phyloP scores from a whole-genome alignment of 2,888 invertebrate species.

The Leuctra nigra region DNA sequence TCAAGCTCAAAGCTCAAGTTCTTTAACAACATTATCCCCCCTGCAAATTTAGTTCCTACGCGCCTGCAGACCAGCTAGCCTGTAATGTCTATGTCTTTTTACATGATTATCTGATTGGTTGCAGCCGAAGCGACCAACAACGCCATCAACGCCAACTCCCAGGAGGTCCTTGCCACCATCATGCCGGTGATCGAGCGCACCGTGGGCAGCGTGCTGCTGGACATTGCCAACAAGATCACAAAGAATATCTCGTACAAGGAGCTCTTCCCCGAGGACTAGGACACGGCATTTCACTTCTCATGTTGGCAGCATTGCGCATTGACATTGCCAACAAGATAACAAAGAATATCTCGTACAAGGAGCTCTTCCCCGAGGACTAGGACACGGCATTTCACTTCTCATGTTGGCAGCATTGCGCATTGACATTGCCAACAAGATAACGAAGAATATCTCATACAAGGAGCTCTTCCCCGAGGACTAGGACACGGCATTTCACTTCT shows the following conservation, averaged over 20 bases:
- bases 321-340: slow-evolving; percentile 52
- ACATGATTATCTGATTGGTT: no score
- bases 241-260: slow-evolving; percentile 47
- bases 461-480: slow-evolving; percentile 45
- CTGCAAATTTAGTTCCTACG: no score
- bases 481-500: no score
- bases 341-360: slow-evolving; percentile 45
- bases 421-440: slow-evolving; percentile 50
- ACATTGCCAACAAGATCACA: slow-evolving; percentile 51
- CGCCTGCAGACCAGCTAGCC: no score
- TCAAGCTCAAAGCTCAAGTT: no score
- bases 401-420: slow-evolving; percentile 46
- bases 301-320: slow-evolving; percentile 45
- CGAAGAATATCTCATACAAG: slow-evolving; percentile 46
- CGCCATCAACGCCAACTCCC: slow-evolving; percentile 54
- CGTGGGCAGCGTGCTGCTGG: slow-evolving; percentile 45
- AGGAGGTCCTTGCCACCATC: slow-evolving; percentile 48
- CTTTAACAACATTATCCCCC: no score
- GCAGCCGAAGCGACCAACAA: slow-evolving; percentile 47
- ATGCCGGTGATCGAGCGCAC: slow-evolving; percentile 52
- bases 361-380: slow-evolving; percentile 44
- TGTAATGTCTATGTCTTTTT: no score
- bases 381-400: no score
- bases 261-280: slow-evolving; percentile 43
- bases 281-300: no score